phyloP scores from a whole-genome alignment of 2,797 vertebrate genomes.

The Apogon hyalosoma region DNA sequence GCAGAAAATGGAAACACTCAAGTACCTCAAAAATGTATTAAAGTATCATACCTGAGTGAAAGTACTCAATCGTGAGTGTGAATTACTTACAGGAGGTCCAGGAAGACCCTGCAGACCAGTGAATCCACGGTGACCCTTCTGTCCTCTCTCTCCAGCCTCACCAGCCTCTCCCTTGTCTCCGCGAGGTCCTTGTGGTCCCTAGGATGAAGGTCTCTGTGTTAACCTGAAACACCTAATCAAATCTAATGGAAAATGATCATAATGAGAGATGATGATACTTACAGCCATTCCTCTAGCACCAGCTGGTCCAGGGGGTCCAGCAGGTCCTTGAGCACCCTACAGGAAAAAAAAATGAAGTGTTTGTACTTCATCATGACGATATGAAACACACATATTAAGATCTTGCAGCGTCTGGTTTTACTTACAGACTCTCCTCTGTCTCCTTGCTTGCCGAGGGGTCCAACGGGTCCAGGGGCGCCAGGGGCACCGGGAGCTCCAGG shows the following conservation, averaged over 20 bases:
- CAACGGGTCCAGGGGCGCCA: conserved; percentile 90
- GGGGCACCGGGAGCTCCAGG: conserved; percentile 92
- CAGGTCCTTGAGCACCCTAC: conserved; percentile 95
- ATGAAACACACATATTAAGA: background rate
- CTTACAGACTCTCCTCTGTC: conserved; percentile 95
- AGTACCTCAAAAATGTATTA: too few relatives aligned
- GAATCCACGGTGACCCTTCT: conserved; percentile 98
- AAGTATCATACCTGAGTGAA: too few relatives aligned
- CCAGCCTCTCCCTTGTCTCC: conserved; percentile 97
- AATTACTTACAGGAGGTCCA: conserved; percentile 91
- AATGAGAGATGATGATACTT: conserved; percentile 71
- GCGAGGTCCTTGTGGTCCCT: conserved; percentile 97
- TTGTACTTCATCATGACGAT: conserved; percentile 15
- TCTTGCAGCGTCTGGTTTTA: conserved; percentile 33
- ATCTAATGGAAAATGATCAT: background rate
- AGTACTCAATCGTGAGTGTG: background rate
- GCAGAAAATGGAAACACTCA: too few relatives aligned
- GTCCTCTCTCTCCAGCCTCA: conserved; percentile 93
- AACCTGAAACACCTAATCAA: conserved; percentile 13
- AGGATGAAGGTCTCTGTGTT: conserved; percentile 36
- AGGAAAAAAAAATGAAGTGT: conserved; percentile 35
- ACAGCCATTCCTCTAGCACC: conserved; percentile 95
- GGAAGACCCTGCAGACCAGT: conserved; percentile 97
- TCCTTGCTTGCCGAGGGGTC: conserved; percentile 97
- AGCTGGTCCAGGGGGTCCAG: conserved; percentile 90